Evolutionary conservation across 2,113 vertebrate genomes (phyloP), one percentile per base, ranked within the genome.

Genomic region (Epinephelus fuscoguttatus): DNA sequence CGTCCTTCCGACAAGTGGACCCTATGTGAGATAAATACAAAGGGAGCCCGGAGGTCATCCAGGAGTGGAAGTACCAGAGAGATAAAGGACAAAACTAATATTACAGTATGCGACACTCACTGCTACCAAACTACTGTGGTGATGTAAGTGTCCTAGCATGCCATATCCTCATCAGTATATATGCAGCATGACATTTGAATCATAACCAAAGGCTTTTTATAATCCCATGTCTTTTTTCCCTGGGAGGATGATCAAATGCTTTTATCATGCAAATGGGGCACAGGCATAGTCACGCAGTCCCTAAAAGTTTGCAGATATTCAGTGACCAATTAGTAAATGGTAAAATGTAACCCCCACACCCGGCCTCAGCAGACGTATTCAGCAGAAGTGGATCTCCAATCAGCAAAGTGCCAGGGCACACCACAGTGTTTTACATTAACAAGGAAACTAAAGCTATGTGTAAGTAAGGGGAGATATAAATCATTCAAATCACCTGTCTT

Each of bases 1-100:
- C 40, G 71, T 77, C 77, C 75, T 81, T 88, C 86, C 1, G 59
- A 93, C 89, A 90, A 90, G 82, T 79, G 61, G 78, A 89, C 77
- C 81, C 78, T 78, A 79, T 91, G 91, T 90, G 86, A 87, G 90
- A 75, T 84, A 90, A 86, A 92, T 92, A 90, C 88, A 91, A 89
- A 91, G 84, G 68, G 17, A 81, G 66, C 68, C 80, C 73, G 40
- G 61, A 69, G 88, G 89, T 89, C 73, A 59, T 75, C 50, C 30
- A 70, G 45, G 12, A 84, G 70, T 23, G 64, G 45, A 77, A 61
- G 23, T 13, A 77, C n/a, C 68, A 42, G 60, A 75, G 42, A 75
- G 61, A 70, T 71, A 88, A 90, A 78, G 68, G 75, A 89, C 71
- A 74, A 57, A 69, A 77, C 56, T 37, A 63, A 90, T 82, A 78